Base-by-base conservation (phyloP, 2,113 vertebrate genomes). In the Bubo bubo region DNA sequence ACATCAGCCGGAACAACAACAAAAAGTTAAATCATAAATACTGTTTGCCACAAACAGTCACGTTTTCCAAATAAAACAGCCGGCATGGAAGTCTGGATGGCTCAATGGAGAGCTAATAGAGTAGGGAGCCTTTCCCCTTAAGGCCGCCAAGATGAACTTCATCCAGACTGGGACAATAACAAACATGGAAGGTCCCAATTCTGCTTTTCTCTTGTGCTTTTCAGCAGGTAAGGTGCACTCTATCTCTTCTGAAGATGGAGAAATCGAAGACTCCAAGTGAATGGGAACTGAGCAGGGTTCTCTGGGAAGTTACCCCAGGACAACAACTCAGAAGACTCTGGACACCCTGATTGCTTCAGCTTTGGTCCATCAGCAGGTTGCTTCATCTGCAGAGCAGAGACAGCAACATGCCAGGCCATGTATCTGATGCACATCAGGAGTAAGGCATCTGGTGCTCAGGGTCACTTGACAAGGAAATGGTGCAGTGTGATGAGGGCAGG, bases 21-120 rank as follows among this genome's bases (percentile, higher is more conserved):
- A 63, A 52, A 55, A 72, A 47, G 39, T 32, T 14, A 14, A 64
- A 23, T 39, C 1, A 10, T 41, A 50, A 73, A 53, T 23, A 16
- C 15, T 4, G 55, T 12, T 86, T 71, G 77, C 89, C 91, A 39
- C 82, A 52, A 79, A 72, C 5, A 16, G 23, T 90, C 79, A 55
- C 2, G n/a, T 94, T 97, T 96, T 95, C 96, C 96, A 94, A 70
- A 96, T 79, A 81, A 97, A 97, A 92, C 4, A 8, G 66, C 70
- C 22, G 30, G 26, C 58, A 11, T 43, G 92, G 84, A 19, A 63
- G 49, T n/a, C 34, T 79, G 91, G 56, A 13, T 53, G 37, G 66
- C 41, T 90, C 79, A 30, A 0, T 9, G 71, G 92, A 52, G 80
- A 92, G 75, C 71, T 92, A 59, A 26, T 34, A 70, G 75, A 49